phyloP scores from a whole-genome alignment of 1,140 invertebrate genomes.

The Elysia chlorotica region DNA sequence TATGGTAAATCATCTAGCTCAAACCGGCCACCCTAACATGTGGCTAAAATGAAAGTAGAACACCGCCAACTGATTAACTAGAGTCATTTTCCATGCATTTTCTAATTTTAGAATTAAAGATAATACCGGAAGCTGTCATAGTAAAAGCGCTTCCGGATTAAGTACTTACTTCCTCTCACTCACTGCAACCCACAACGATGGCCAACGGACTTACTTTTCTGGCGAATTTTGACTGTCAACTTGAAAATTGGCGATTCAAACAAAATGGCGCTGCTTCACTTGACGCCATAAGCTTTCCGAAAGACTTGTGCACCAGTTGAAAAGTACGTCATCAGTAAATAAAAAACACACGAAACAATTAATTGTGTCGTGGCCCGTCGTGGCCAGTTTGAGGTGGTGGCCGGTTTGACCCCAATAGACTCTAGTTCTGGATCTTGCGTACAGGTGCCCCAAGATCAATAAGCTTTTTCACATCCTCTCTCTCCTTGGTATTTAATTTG shows the following conservation, averaged over 20 bases:
- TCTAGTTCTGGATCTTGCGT: neutral
- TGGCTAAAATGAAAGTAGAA: constrained; percentile 1
- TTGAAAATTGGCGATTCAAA: neutral
- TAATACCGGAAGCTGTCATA: neutral
- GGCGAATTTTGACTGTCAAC: neutral
- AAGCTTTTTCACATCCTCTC: too few relatives aligned
- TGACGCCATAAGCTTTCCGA: neutral
- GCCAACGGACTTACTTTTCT: neutral
- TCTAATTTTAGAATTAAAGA: neutral
- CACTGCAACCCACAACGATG: neutral
- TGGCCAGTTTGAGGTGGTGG: neutral
- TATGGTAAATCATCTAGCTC: neutral
- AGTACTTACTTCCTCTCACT: neutral
- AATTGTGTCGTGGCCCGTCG: neutral
- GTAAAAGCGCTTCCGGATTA: neutral
- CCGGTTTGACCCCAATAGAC: neutral
- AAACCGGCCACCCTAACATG: neutral
- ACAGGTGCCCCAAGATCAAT: too few relatives aligned
- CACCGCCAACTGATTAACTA: neutral
- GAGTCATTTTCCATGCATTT: neutral
- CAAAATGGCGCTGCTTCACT: neutral
- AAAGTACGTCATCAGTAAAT: neutral
- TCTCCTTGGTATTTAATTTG: too few relatives aligned
- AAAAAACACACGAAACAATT: neutral
- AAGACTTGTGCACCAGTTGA: neutral